Base-by-base conservation (phyloP, 37 sponge, comb jelly and placozoan species). In the Mnemiopsis leidyi region DNA sequence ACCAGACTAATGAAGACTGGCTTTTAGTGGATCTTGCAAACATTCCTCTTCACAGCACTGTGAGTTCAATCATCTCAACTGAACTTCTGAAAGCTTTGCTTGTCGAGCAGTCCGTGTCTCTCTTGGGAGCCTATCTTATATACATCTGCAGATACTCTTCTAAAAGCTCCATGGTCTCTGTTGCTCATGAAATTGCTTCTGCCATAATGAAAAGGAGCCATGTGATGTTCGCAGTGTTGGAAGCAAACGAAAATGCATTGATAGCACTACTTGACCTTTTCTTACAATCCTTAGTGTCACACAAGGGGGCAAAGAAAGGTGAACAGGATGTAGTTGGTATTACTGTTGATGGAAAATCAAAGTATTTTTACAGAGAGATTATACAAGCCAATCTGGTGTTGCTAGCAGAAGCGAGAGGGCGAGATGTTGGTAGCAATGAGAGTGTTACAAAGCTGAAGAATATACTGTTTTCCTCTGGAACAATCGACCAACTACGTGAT, bases 1-100 rank as follows among this genome's bases (percentile, higher is more conserved):
- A 85, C 9, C 36, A 77, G 5, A 16, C 48, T 18, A 85, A 85
- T 85, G 90, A 85, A 25, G 90, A 40, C n/a, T 85, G 90, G 90
- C 48, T 85, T n/a, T 25, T 85, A 18, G 90, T 38, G 23, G 90
- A 85, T 39, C 90, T 85, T 38, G 90, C 36, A 28, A 85, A 85
- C 48, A 85, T 85, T 40, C 90, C 90, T 5, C 35, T 40, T 20
- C 90, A 85, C 48, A 85, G 24, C 40, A 38, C 40, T 3, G 90
- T 85, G 0, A 85, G 61, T 38, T 0, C 40, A 21, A 85, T 37
- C 16, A 61, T 85, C 39, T 85, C 38, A 23, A 13, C 26, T 23
- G 90, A 85, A 85, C 24, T 85, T 1, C 21, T 9, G n/a, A 85
- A 85, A 85, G 90, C 90, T 40, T 37, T 85, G 61, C 36, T 40